phyloP scores from a whole-genome alignment of 2,888 invertebrate species.

The Lymantria monacha region DNA sequence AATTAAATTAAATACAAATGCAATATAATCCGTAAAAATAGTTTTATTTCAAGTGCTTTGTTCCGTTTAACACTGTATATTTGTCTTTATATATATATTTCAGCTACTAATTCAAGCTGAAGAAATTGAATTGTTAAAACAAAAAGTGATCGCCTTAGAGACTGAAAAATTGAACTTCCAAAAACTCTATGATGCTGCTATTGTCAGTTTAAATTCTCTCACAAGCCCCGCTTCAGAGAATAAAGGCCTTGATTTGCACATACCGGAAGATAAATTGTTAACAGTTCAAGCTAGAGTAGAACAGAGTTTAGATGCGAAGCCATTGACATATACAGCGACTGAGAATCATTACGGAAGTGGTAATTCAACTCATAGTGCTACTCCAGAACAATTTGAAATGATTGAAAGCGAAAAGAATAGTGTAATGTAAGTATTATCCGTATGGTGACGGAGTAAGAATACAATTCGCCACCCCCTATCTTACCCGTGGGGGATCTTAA shows the following conservation, averaged over 20 bases:
- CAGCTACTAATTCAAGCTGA: constrained; percentile 75
- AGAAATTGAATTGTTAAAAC: constrained; percentile 81
- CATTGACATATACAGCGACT: constrained; percentile 66
- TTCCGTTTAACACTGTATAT: neutral
- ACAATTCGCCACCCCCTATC: too few relatives aligned
- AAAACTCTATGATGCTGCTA: constrained; percentile 76
- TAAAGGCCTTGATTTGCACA: constrained; percentile 57
- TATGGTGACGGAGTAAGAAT: too few relatives aligned
- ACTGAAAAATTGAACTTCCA: constrained; percentile 82
- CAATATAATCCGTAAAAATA: too few relatives aligned
- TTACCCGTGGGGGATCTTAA: too few relatives aligned
- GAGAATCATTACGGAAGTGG: constrained; percentile 78
- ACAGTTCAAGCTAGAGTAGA: constrained; percentile 37
- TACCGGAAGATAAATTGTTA: constrained; percentile 57
- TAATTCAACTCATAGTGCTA: constrained; percentile 78
- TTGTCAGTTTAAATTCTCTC: constrained; percentile 72
- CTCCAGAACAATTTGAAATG: constrained; percentile 85
- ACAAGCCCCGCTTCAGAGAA: constrained; percentile 69
- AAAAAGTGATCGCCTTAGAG: constrained; percentile 77
- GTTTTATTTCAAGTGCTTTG: too few relatives aligned
- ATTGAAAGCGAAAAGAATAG: constrained; percentile 80
- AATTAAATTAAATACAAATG: too few relatives aligned
- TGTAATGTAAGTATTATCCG: constrained; percentile 64
- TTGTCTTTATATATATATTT: constrained; percentile 18
- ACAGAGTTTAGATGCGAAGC: constrained; percentile 47